Conservation (phyloP, 2,888 invertebrate genomes). For the Pterobdella sp. region DNA sequence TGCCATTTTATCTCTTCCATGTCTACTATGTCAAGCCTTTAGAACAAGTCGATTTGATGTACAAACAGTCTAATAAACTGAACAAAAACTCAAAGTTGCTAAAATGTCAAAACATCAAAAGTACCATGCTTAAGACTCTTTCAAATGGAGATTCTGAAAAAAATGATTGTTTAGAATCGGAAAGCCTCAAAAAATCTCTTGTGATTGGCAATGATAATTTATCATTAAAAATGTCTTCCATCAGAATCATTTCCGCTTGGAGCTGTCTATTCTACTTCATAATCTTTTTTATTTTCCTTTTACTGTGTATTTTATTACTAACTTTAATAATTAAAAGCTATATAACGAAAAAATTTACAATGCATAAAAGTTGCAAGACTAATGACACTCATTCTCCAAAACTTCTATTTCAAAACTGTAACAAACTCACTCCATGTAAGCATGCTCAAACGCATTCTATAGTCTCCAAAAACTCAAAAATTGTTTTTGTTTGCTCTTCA, state of each 20-base stretch:
- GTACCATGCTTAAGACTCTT: too few species aligned
- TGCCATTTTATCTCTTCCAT: not conserved
- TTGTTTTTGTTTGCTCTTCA: not conserved
- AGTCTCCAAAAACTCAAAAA: not conserved
- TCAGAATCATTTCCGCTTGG: not conserved
- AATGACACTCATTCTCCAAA: not conserved
- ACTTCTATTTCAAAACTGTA: not conserved
- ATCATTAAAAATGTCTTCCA: not conserved
- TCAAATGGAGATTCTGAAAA: too few species aligned
- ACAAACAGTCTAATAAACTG: not conserved
- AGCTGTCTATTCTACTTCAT: not conserved
- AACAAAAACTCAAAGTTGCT: not conserved
- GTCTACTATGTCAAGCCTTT: not conserved
- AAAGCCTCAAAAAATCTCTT: not conserved
- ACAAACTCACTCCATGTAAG: not conserved
- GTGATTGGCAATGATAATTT: not conserved
- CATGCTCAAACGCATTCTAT: not conserved
- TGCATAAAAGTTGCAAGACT: not conserved
- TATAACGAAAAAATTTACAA: not conserved
- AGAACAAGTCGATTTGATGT: not conserved
- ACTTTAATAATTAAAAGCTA: not conserved
- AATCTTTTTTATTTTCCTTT: not conserved
- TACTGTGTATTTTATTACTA: not conserved
- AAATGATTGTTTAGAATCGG: not conserved
- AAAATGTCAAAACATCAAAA: not conserved